Evolutionary conservation across 1,140 invertebrate species (phyloP).

Genomic region (Bemisia tabaci): DNA sequence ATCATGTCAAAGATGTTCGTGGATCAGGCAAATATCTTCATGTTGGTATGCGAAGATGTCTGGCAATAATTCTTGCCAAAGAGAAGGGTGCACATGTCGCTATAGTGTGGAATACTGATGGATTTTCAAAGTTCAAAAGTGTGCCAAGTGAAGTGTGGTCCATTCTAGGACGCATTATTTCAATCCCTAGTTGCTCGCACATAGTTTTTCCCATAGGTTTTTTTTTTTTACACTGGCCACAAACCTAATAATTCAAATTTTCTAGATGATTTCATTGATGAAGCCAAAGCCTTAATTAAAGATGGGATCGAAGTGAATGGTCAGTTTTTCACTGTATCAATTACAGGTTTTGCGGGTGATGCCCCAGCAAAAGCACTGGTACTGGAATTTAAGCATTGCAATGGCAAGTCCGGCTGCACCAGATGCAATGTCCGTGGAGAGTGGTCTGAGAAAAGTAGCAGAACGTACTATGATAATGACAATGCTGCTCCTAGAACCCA

Average conservation of each 20-base stretch:
- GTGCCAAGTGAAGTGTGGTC: not conserved
- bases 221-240: not conserved
- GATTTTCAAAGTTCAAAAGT: not conserved
- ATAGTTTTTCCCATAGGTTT: not conserved
- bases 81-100: not conserved
- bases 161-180: not conserved
- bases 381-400: not conserved
- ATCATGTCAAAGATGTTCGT: not conserved
- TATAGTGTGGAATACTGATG: not conserved
- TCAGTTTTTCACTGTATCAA: not conserved
- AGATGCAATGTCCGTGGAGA: not conserved
- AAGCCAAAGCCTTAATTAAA: not conserved
- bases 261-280: not conserved
- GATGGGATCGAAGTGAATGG: not conserved
- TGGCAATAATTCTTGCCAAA: not conserved
- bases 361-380: not conserved
- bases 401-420: not conserved
- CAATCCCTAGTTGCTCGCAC: not conserved
- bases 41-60: not conserved
- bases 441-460: not conserved
- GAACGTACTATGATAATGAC: not conserved
- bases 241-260: not conserved
- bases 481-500: not conserved
- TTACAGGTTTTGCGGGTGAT: not conserved
- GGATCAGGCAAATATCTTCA: not conserved